A percentile compares a stretch with the other conserved stretches of the same genome.
Evolutionary conservation across 2,888 invertebrate genomes (phyloP).

Genomic region (Miltochrista miniata): DNA sequence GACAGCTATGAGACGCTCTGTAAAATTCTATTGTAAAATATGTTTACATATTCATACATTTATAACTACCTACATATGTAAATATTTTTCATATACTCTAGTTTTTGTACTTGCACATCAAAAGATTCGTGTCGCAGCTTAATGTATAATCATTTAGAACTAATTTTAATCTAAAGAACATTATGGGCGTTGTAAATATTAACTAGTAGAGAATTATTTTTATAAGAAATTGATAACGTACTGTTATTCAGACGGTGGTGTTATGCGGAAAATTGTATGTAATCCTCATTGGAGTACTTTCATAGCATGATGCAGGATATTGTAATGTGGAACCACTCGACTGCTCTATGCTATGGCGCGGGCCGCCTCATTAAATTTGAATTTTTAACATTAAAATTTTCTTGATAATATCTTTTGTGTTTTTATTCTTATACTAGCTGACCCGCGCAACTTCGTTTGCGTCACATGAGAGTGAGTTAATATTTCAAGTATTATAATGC

Average conservation of each 20-base stretch:
- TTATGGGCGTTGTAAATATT: slow-evolving; percentile 61
- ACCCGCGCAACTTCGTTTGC: too few relatives aligned
- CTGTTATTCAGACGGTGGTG: too few relatives aligned
- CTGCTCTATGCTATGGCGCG: slow-evolving; percentile 55
- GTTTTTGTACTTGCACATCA: slow-evolving; percentile 64
- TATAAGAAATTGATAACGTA: slow-evolving; percentile 63
- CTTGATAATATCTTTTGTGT: slow-evolving; percentile 42
- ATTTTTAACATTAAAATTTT: slow-evolving; percentile 68
- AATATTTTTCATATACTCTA: slow-evolving; percentile 60
- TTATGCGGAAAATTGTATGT: too few relatives aligned
- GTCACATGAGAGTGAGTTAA: too few relatives aligned
- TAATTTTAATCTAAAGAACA: slow-evolving; percentile 35
- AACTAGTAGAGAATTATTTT: slow-evolving; percentile 68
- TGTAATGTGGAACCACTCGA: slow-evolving; percentile 42
- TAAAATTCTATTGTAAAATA: slow-evolving; percentile 53
- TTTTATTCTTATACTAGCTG: too few relatives aligned
- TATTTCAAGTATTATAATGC: too few relatives aligned
- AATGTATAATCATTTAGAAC: slow-evolving; percentile 32
- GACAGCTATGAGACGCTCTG: too few relatives aligned
- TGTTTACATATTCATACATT: slow-evolving; percentile 47
- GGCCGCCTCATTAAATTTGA: slow-evolving; percentile 28
- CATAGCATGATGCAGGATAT: too few relatives aligned
- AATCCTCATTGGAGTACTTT: too few relatives aligned
- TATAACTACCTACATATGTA: slow-evolving; percentile 54
- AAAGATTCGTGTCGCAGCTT: slow-evolving; percentile 45